These are phyloP conservation scores for Cottoperca gobio DNA, from an alignment of 2,797 vertebrate genomes.

Conservation along the genomic window DNA sequence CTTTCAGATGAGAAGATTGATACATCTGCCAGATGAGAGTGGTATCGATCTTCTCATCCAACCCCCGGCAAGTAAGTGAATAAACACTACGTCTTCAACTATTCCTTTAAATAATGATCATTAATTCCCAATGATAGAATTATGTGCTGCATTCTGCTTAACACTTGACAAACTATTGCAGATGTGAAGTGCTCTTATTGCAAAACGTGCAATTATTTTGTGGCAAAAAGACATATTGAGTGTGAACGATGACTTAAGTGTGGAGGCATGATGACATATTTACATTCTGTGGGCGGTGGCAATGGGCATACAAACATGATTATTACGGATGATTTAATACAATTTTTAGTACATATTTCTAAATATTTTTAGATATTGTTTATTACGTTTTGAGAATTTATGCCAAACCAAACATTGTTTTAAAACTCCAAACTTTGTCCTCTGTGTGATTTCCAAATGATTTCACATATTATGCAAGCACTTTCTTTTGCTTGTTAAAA, in stretches of 20 bases:
- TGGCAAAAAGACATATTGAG: not conserved
- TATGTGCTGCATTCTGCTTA: not conserved
- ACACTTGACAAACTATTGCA: not conserved
- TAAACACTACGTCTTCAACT: not conserved
- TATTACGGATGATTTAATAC: not conserved
- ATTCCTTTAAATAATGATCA: not conserved
- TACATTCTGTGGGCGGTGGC: constrained; percentile 8
- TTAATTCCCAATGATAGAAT: not conserved
- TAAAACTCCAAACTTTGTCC: not conserved
- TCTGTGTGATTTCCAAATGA: not conserved
- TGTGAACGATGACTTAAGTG: constrained; percentile 13
- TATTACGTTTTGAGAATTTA: not conserved
- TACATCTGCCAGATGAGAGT: not conserved
- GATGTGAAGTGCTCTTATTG: not conserved
- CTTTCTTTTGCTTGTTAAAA: too few relatives aligned
- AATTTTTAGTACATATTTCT: not conserved
- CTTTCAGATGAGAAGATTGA: not conserved
- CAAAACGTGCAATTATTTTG: not conserved
- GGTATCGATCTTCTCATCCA: not conserved
- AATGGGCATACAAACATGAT: constrained; percentile 2
- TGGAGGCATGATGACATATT: constrained; percentile 11
- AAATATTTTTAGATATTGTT: not conserved
- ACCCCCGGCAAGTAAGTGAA: not conserved
- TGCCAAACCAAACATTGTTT: not conserved
- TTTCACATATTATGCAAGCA: not conserved